Conservation (phyloP, 2,113 vertebrate genomes). For the Apodemus speciosus region DNA sequence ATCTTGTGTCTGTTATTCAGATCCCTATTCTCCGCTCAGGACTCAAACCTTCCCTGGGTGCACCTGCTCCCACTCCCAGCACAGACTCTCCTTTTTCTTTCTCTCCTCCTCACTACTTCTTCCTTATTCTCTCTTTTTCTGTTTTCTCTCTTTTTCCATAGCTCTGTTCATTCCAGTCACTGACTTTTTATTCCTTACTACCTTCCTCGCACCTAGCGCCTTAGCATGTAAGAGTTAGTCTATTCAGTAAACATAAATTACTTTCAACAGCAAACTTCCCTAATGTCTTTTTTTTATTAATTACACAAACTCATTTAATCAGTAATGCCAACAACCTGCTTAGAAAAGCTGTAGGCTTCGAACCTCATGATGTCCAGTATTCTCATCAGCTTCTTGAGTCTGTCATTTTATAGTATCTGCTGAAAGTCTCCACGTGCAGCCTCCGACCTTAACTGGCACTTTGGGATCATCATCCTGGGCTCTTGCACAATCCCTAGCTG, state of each 20-base stretch:
- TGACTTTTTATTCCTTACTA: not conserved
- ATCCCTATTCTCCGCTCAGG: not conserved
- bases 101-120: not conserved
- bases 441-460: not conserved
- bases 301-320: not conserved
- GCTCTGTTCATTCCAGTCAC: not conserved
- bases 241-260: constrained; percentile 11
- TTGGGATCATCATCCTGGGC: not conserved
- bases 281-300: no score
- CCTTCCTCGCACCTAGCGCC: not conserved
- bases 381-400: not conserved
- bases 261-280: not conserved
- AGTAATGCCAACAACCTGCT: not conserved
- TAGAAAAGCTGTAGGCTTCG: not conserved
- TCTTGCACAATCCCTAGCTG: not conserved
- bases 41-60: not conserved
- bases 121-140: no score
- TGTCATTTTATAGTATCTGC: not conserved
- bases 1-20: not conserved
- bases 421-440: not conserved
- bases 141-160: not conserved
- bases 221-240: not conserved
- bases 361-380: not conserved
- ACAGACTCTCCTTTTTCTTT: not conserved
- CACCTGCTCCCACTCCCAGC: not conserved